Percentiles rank a stretch among this genome's conserved stretches.
These are phyloP conservation scores for Odontothrips loti DNA, from an alignment of 2,888 invertebrate species.

Conservation along the genomic window DNA sequence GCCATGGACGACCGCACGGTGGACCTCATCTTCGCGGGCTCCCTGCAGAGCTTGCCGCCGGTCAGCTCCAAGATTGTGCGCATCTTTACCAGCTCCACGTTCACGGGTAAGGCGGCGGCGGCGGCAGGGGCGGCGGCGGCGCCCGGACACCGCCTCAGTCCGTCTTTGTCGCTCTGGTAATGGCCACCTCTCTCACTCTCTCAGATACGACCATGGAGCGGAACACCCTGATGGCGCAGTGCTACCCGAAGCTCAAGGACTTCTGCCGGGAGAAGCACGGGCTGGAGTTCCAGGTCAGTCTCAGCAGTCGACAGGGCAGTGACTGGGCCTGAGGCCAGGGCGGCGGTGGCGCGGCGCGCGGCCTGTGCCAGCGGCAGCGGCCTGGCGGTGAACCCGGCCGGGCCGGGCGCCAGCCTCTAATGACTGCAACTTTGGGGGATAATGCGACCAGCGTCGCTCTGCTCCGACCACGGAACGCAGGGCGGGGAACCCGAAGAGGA, in stretches of 20 bases:
- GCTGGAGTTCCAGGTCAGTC: conserved; percentile 87
- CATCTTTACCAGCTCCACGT: conserved; percentile 97
- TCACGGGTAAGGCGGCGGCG: conserved; percentile 69
- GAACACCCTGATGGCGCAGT: conserved; percentile 96
- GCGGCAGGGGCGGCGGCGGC: neutral
- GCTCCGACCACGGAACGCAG: no score
- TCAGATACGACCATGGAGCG: conserved; percentile 95
- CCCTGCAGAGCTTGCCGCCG: conserved; percentile 81
- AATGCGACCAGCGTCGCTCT: neutral
- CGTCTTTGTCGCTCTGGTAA: neutral
- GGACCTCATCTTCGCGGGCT: conserved; percentile 85
- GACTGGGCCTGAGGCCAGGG: no score
- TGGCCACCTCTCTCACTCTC: neutral
- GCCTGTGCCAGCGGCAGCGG: no score
- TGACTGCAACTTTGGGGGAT: conserved; percentile 24
- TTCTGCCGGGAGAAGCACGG: conserved; percentile 97
- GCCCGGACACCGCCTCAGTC: neutral
- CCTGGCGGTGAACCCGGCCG: neutral
- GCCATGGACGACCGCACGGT: conserved; percentile 85
- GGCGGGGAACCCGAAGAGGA: no score
- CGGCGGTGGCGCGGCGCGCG: no score
- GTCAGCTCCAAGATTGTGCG: conserved; percentile 97
- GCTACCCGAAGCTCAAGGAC: conserved; percentile 94
- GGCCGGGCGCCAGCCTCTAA: neutral
- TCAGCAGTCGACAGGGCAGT: neutral